These are phyloP conservation scores for Leuciscus idus DNA, from an alignment of 2,113 vertebrate species.

Conservation along the genomic window DNA sequence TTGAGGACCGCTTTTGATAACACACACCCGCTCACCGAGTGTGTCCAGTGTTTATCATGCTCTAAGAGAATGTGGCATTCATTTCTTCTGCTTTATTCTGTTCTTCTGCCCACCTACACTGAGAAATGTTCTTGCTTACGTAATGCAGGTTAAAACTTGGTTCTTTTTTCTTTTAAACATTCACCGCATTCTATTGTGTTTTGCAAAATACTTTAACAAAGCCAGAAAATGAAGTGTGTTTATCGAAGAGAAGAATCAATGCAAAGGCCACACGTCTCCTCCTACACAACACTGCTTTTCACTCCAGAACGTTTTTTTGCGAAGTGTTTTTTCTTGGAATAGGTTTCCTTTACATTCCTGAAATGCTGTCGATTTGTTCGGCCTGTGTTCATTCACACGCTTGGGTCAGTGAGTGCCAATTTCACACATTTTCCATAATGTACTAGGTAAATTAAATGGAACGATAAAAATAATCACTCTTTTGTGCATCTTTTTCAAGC, in stretches of 20 bases:
- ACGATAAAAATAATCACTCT: background rate
- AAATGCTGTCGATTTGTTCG: constrained; percentile 3
- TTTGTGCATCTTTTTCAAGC: background rate
- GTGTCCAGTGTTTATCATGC: constrained; percentile 35
- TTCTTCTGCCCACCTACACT: background rate
- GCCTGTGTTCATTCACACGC: constrained; percentile 25
- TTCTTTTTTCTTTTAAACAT: background rate
- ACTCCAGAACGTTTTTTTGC: background rate
- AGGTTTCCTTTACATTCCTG: constrained; percentile 24
- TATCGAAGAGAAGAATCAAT: constrained; percentile 12
- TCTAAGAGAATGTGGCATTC: constrained; percentile 43
- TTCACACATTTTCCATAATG: background rate
- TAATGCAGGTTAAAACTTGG: background rate
- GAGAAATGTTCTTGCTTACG: background rate
- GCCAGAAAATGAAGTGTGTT: background rate
- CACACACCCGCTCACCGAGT: background rate
- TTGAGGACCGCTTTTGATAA: constrained; percentile 3
- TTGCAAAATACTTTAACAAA: constrained; percentile 5
- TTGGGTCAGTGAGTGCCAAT: constrained; percentile 26
- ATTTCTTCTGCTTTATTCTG: constrained; percentile 15
- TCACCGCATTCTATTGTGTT: background rate
- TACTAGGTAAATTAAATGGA: background rate
- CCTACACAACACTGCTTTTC: background rate
- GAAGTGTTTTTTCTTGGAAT: background rate
- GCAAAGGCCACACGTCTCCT: background rate